Base-by-base conservation (phyloP, 2,888 invertebrate genomes). In the Glyphotaelius pellucidus region DNA sequence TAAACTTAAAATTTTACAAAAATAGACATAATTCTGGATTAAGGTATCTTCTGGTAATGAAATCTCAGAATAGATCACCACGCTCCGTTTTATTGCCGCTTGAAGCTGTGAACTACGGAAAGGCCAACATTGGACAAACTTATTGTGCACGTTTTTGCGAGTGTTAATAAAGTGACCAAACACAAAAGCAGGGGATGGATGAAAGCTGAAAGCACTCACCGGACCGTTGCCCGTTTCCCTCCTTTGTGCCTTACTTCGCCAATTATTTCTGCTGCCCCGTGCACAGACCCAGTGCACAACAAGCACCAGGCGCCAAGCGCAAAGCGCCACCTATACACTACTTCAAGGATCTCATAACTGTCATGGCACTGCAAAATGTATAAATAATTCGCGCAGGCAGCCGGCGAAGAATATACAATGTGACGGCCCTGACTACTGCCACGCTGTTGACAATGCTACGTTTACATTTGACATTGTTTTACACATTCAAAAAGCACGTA, bases 381-480 rank as follows among this genome's bases (percentile, higher is more conserved):
- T 83, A 83, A 83, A 83, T 83, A 83, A 35, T 83, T 83, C 11
- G 83, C 32, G 35, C 35, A 31, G 83, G 35, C 83, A 83, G 19
- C 32, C 83, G 25, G 35, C 19, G 31, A 83, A 83, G 67, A 83
- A 83, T 83, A 83, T 19, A 38, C 14, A 38, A 19, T 38, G 83
- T 32, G 83, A 67, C 67, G 25, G 35, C 9, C 35, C 67, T 67
- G 67, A 32, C 35, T 32, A 3, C 35, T 19, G 25, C 83, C 83
- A 83, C 35, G 31, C 83, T 83, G 35, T 83, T 32, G 35, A 25
- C 83, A 83, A 35, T 38, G 35, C 83, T 15, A 32, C 83, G 15
- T 83, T 31, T 14, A 83, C 14, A 83, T 83, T 83, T 31, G 9
- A 83, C 83, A 25, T 83, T 32, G 31, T 83, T 52, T 67, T 67